These are phyloP conservation scores for Typhlichthys eigenmanni DNA, from an alignment of 2,797 vertebrate genomes.

Conservation along the genomic window DNA sequence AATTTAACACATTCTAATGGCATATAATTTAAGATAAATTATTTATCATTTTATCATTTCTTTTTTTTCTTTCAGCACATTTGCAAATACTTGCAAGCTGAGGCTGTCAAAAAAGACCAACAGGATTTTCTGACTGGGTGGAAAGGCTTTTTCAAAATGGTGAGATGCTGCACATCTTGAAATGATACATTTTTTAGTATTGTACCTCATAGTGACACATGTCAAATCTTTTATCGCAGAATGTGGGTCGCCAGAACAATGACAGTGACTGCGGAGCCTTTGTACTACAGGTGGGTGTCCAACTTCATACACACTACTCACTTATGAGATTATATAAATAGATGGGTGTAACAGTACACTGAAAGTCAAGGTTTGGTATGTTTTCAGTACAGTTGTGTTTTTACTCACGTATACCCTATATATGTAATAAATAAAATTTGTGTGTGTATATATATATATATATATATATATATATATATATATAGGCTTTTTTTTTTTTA, in stretches of 20 bases:
- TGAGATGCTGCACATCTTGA: constrained; percentile 49
- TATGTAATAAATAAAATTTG: no score
- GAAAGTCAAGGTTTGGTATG: no score
- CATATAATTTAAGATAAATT: background rate
- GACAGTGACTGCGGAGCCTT: constrained; percentile 95
- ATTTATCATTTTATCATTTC: background rate
- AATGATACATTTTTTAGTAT: background rate
- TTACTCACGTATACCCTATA: no score
- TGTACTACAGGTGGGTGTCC: constrained; percentile 86
- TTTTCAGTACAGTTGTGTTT: no score
- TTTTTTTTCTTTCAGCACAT: constrained; percentile 81
- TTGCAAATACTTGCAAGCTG: constrained; percentile 92
- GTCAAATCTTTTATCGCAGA: constrained; percentile 69
- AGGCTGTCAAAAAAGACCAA: constrained; percentile 90
- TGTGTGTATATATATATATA: no score
- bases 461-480: no score
- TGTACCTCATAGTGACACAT: no score
- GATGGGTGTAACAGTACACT: background rate
- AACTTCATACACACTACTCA: background rate
- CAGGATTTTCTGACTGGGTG: constrained; percentile 86
- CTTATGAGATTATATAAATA: background rate
- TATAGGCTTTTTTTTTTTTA: no score
- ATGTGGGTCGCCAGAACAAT: constrained; percentile 92
- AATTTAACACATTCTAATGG: background rate
- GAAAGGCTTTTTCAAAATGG: constrained; percentile 94